A percentile compares a stretch with the other conserved stretches of the same genome.
phyloP scores from a whole-genome alignment of 2,888 invertebrate genomes.

The Eupithecia vulgata region DNA sequence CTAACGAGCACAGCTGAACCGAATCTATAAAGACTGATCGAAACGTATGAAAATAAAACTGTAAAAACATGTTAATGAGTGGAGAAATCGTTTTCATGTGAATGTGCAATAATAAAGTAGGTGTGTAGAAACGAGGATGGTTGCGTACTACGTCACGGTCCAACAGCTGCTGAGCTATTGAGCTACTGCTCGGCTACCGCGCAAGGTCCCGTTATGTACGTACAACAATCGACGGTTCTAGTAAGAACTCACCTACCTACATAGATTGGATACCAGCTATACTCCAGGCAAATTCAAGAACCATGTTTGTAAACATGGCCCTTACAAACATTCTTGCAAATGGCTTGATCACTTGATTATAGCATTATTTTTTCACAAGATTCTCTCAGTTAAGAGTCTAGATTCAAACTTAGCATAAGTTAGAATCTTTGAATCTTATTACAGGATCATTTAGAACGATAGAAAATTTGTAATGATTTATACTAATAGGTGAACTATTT shows the following conservation, averaged over 20 bases:
- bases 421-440: too few species aligned
- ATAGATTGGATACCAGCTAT: neutral
- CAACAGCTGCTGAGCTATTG: conserved; percentile 61
- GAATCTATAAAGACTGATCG: neutral
- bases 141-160: conserved; percentile 72
- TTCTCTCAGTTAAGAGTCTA: too few species aligned
- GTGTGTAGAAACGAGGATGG: conserved; percentile 66
- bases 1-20: neutral
- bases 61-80: conserved; percentile 10
- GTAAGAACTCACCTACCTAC: neutral
- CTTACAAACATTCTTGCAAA: neutral
- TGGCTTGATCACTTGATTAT: neutral
- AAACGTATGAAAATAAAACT: conserved; percentile 6
- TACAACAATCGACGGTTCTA: conserved; percentile 40
- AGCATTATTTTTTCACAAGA: neutral
- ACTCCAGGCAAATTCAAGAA: neutral
- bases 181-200: conserved; percentile 50
- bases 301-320: neutral
- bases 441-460: too few species aligned
- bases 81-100: conserved; percentile 43
- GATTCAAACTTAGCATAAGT: too few species aligned
- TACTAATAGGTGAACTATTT: too few species aligned
- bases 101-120: conserved; percentile 60
- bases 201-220: conserved; percentile 51
- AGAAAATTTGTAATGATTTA: too few species aligned